Evolutionary conservation across 2,797 vertebrate genomes (phyloP).

Genomic region (Silurus aristotelis): DNA sequence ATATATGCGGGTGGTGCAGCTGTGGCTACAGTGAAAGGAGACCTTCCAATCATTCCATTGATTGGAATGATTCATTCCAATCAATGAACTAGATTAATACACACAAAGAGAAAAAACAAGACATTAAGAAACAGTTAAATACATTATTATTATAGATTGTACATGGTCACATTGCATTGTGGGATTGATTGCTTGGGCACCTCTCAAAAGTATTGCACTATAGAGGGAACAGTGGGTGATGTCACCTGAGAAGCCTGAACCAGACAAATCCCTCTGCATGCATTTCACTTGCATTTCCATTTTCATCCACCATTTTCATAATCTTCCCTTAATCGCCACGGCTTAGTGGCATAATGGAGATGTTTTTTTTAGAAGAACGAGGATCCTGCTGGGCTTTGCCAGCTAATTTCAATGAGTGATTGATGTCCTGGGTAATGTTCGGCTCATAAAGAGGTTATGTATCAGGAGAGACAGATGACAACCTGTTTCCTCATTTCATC

Average conservation of each 20-base stretch:
- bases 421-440: constrained; percentile 55
- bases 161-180: not conserved
- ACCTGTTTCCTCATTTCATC: constrained; percentile 16
- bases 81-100: too few relatives aligned
- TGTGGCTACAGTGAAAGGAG: too few relatives aligned
- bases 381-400: constrained; percentile 59
- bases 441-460: constrained; percentile 48
- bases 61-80: too few relatives aligned
- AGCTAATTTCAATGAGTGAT: constrained; percentile 59
- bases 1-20: too few relatives aligned
- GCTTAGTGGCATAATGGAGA: constrained; percentile 25
- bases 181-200: not conserved
- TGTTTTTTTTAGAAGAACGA: constrained; percentile 54
- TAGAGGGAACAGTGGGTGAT: not conserved
- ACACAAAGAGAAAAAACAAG: too few relatives aligned
- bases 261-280: not conserved
- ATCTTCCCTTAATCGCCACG: constrained; percentile 26
- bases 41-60: too few relatives aligned
- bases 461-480: constrained; percentile 53
- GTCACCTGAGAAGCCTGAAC: not conserved
- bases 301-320: constrained; percentile 29
- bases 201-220: not conserved
- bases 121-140: too few relatives aligned
- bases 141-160: not conserved
- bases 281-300: not conserved